These are phyloP conservation scores for Trichogramma dendrolimi DNA, from an alignment of 2,888 invertebrate species.

Conservation along the genomic window DNA sequence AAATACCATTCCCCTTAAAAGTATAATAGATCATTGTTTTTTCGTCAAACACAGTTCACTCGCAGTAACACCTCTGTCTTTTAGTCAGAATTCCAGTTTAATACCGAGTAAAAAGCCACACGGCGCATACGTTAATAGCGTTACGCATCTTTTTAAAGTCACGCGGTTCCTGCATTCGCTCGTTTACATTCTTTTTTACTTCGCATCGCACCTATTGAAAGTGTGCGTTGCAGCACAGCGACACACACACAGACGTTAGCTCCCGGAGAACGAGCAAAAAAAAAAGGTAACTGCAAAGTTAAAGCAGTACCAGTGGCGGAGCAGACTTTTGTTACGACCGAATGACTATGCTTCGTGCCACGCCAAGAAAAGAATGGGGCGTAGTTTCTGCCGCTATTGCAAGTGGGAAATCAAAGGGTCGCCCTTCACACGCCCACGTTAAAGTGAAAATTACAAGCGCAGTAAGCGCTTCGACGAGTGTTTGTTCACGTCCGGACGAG, in stretches of 20 bases:
- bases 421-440: not conserved
- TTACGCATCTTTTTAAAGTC: no score
- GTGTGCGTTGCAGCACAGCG: not conserved
- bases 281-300: not conserved
- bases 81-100: no score
- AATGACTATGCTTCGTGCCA: constrained; percentile 16
- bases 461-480: not conserved
- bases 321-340: constrained; percentile 9
- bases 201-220: not conserved
- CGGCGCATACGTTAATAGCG: no score
- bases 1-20: no score
- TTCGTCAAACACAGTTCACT: no score
- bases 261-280: constrained; percentile 3
- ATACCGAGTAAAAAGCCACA: no score
- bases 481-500: not conserved
- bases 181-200: no score
- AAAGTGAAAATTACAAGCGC: constrained; percentile 7
- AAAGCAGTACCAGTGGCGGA: constrained; percentile 1
- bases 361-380: constrained; percentile 23
- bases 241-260: not conserved
- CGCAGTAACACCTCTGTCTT: no score
- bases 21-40: no score
- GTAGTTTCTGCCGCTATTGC: constrained; percentile 12
- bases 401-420: constrained; percentile 29
- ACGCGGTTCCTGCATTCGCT: no score